Base-by-base conservation (phyloP, 2,888 invertebrate genomes). In the Caenorhabditis becei region DNA sequence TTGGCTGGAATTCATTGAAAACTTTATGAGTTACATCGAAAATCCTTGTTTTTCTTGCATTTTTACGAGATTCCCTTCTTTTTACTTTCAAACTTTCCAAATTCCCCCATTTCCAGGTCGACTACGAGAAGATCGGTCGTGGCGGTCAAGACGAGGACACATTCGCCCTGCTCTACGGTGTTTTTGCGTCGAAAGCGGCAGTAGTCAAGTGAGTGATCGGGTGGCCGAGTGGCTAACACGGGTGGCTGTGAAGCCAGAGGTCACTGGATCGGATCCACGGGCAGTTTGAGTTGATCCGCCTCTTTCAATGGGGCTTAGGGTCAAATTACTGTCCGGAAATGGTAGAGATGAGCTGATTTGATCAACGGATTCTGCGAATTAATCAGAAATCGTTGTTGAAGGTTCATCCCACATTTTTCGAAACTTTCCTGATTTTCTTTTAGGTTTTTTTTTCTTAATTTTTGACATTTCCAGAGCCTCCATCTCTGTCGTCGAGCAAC, bases 181-280 rank as follows among this genome's bases (percentile, higher is more conserved):
- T 90, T 20, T 90, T 90, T 56, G 90, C 89, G n/a, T 86, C 87
- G 37, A 86, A 87, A 65, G 89, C 90, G 23, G 81, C 85, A 20
- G 79, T 85, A 14, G 87, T 90, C 26, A 88, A 88, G 89, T 89
- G 67, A 72, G 75, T 77, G 56, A 35, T 7, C n/a, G 14, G 54
- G 20, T 69, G 54, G 53, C 56, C 49, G 11, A 71, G 61, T 61
- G 59, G 75, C 53, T 69, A 44, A 54, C 24, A 10, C 14, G 18
- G n/a, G 24, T 26, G 56, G 1, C 18, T 41, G 16, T 11, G 26
- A 26, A 5, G 24, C 69, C 41, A 20, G 28, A 35, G 53, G 53
- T 63, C 26, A 1, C 1, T 5, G 23, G 63, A 54, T 70, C 70
- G 58, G 18, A 2, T 32, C 67, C 47, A 14, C 66, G 72, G 72